Evolutionary conservation across 2,888 invertebrate genomes (phyloP).

Genomic region (Caenorhabditis afra): DNA sequence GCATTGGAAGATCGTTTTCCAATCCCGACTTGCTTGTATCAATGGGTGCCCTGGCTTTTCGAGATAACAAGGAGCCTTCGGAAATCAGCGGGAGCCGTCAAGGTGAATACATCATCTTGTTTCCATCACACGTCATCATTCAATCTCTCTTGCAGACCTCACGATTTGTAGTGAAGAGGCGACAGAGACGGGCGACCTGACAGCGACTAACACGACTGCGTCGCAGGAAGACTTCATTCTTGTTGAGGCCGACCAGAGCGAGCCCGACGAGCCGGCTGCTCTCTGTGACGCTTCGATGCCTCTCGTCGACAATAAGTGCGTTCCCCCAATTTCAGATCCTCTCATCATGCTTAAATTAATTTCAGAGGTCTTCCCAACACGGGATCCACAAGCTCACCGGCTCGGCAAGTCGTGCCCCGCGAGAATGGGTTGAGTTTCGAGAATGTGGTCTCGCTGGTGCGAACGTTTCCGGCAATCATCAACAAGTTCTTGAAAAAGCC

Average conservation of each 20-base stretch:
- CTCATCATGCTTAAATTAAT: neutral
- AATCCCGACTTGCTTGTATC: constrained; percentile 43
- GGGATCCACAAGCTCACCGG: constrained; percentile 31
- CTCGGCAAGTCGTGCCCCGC: constrained; percentile 31
- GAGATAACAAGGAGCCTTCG: neutral
- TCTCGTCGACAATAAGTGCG: constrained; percentile 38
- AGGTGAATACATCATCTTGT: constrained; percentile 17
- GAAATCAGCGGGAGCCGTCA: constrained; percentile 8
- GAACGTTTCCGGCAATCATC: constrained; percentile 46
- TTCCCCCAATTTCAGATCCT: neutral
- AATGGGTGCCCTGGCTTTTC: constrained; percentile 18
- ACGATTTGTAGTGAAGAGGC: neutral
- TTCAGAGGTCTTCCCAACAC: constrained; percentile 16
- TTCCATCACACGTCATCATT: no score
- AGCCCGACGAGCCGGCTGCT: constrained; percentile 10
- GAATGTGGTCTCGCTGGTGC: constrained; percentile 53
- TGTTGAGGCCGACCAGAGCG: constrained; percentile 32
- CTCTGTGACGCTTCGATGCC: constrained; percentile 46
- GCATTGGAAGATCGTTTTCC: constrained; percentile 32
- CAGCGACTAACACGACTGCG: constrained; percentile 20
- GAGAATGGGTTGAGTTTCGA: constrained; percentile 56
- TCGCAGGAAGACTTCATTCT: constrained; percentile 47
- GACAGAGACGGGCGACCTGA: constrained; percentile 6
- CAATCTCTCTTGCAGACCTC: constrained; percentile 15
- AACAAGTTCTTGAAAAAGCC: constrained; percentile 56